Evolutionary conservation across 2,113 vertebrate genomes (phyloP), one percentile per base, ranked within the genome.

Genomic region (Chaetodon auriga): DNA sequence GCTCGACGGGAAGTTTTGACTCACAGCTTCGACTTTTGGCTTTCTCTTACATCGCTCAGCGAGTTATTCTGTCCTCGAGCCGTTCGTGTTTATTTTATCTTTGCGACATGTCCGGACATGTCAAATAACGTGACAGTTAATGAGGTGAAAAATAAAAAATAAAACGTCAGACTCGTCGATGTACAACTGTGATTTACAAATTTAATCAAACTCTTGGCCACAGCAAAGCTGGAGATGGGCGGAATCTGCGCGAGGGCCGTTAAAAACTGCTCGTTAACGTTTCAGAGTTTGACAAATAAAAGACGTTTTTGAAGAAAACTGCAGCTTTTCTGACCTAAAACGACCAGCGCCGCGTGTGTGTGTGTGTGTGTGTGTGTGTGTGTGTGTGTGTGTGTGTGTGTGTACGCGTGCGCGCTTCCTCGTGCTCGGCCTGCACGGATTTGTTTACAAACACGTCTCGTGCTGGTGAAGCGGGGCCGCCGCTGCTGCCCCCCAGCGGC

Each of bases 361-460:
- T 19, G 41, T 14, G 30, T 14, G 63, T 18, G 68, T 45, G 23
- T 9, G 41, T 14, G 30, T 14, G 63, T 18, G 68, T 45, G 23
- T 9, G 21, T 14, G 41, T 19, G 23, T 10, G 48, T 11, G 21
- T 14, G 41, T 19, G 41, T 14, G 30, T 14, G 63, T 18, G 68
- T 45, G 23, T 9, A 35, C 15, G 75, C 16, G 51, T 45, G 58
- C 30, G 9, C 23, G 58, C 45, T 2, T 60, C 60, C 51, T 75
- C 81, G 69, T 76, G 79, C 84, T 63, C 82, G 63, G 2, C 55
- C 78, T 38, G 91, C 92, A 80, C 85, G 88, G 92, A 93, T 95
- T 94, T 95, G 95, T 95, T 95, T 95, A 95, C 91, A 94, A 95
- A 95, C 94, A 95, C 21, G 81, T 87, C 90, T 86, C 80, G 90